A percentile compares a stretch with the other conserved stretches of the same genome.
Evolutionary conservation across 2,888 invertebrate species (phyloP).

Genomic region (Leptinotarsa tumamoca): DNA sequence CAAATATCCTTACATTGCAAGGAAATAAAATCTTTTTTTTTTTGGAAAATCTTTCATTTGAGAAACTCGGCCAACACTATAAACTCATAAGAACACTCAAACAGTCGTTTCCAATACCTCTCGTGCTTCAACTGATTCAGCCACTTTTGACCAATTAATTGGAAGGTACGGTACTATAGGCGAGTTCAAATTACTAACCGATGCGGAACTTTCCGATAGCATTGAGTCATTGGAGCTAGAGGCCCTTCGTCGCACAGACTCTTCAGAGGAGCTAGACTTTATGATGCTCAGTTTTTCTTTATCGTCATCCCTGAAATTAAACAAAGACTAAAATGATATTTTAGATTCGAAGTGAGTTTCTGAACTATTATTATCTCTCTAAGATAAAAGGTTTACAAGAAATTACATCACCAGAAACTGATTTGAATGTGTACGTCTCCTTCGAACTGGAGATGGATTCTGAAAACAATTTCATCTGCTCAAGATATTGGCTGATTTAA

Average conservation of each 20-base stretch:
- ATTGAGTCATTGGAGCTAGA: conserved; percentile 74
- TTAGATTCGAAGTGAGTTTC: too few species aligned
- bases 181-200: conserved; percentile 58
- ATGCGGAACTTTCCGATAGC: conserved; percentile 69
- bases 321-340: background rate
- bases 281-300: conserved; percentile 70
- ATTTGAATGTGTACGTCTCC: too few species aligned
- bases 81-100: conserved; percentile 60
- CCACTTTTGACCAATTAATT: conserved; percentile 63
- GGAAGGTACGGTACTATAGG: conserved; percentile 61
- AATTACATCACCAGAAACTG: too few species aligned
- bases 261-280: conserved; percentile 73
- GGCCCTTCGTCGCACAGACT: conserved; percentile 72
- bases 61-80: conserved; percentile 43
- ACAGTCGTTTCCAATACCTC: conserved; percentile 81
- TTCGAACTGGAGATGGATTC: too few species aligned
- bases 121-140: conserved; percentile 64
- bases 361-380: too few species aligned
- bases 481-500: too few species aligned
- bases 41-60: conserved; percentile 37
- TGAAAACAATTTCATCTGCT: too few species aligned
- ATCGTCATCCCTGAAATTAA: conserved; percentile 72
- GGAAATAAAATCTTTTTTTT: conserved; percentile 19
- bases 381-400: too few species aligned
- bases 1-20: background rate